Percentiles rank a stretch among this genome's conserved stretches.
Conservation (phyloP, 1,140 invertebrate species). For the Venustaconcha ellipsiformis region DNA sequence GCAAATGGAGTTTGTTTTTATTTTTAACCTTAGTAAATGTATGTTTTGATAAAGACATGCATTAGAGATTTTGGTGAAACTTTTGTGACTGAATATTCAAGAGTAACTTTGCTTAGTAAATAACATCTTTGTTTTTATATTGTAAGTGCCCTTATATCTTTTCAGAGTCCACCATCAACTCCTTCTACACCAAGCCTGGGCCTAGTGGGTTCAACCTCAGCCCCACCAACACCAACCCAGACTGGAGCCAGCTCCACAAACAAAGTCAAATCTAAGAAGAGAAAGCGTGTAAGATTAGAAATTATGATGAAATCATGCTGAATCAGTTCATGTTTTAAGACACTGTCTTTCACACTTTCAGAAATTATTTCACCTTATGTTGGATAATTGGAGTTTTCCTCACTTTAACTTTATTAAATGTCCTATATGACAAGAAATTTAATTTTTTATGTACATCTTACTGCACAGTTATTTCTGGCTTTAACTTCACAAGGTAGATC, state of each 20-base stretch:
- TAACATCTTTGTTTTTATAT: neutral
- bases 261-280: constrained; percentile 53
- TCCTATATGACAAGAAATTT: too few species aligned
- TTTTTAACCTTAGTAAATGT: neutral
- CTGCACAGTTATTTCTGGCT: too few species aligned
- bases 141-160: neutral
- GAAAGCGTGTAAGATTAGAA: constrained; percentile 45
- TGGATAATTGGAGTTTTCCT: too few species aligned
- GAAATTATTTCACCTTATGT: too few species aligned
- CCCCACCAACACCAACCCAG: neutral
- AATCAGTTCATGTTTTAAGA: too few species aligned
- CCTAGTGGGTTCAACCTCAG: constrained; percentile 2
- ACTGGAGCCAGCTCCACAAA: constrained; percentile 6
- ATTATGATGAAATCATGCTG: neutral
- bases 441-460: too few species aligned
- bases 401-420: too few species aligned
- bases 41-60: neutral
- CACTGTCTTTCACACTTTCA: too few species aligned
- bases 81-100: neutral
- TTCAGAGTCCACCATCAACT: constrained; percentile 46
- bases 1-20: neutral
- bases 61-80: neutral
- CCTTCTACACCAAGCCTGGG: constrained; percentile 23
- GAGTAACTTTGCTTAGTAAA: neutral
- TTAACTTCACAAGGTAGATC: too few species aligned